Percentiles rank a stretch among this genome's conserved stretches.
Evolutionary conservation across 1,140 invertebrate species (phyloP).

Genomic region (Drosophila miranda): DNA sequence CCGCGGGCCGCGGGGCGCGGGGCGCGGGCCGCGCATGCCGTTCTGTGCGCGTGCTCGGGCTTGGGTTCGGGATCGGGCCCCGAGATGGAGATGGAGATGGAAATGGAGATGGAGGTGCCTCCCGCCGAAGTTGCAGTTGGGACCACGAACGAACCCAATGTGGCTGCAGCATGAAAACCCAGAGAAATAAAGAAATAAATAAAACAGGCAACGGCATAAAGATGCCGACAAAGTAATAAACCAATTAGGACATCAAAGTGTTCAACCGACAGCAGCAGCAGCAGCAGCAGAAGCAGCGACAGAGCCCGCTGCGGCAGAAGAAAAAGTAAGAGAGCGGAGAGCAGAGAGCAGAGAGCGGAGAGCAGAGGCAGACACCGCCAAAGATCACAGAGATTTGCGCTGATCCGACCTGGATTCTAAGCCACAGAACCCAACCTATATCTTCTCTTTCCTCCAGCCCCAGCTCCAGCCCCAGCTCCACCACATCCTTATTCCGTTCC

Average conservation of each 20-base stretch:
- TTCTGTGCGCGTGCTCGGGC: constrained; percentile 68
- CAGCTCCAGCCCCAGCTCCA: too few relatives aligned
- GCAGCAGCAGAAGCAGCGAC: constrained; percentile 20
- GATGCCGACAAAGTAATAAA: constrained; percentile 81
- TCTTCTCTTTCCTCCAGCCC: constrained; percentile 30
- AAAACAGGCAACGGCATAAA: constrained; percentile 76
- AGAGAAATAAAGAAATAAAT: constrained; percentile 80
- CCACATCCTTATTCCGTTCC: not conserved
- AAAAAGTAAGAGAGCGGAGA: constrained; percentile 6
- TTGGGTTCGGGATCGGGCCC: constrained; percentile 14
- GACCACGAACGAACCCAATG: too few relatives aligned
- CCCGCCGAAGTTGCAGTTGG: too few relatives aligned
- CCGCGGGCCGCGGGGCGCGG: constrained; percentile 40
- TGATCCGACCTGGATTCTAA: constrained; percentile 77
- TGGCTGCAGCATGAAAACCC: constrained; percentile 63
- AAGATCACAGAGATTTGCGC: constrained; percentile 76
- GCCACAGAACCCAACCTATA: constrained; percentile 75
- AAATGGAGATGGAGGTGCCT: constrained; percentile 18
- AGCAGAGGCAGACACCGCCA: constrained; percentile 32
- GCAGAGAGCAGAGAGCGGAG: constrained; percentile 4
- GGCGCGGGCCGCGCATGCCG: constrained; percentile 38
- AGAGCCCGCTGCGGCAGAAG: constrained; percentile 11
- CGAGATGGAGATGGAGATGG: constrained; percentile 1
- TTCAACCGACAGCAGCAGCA: constrained; percentile 74
- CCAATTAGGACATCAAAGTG: constrained; percentile 80